Conservation (phyloP, 2,113 vertebrate genomes). For the Choloepus hoffmanni region DNA sequence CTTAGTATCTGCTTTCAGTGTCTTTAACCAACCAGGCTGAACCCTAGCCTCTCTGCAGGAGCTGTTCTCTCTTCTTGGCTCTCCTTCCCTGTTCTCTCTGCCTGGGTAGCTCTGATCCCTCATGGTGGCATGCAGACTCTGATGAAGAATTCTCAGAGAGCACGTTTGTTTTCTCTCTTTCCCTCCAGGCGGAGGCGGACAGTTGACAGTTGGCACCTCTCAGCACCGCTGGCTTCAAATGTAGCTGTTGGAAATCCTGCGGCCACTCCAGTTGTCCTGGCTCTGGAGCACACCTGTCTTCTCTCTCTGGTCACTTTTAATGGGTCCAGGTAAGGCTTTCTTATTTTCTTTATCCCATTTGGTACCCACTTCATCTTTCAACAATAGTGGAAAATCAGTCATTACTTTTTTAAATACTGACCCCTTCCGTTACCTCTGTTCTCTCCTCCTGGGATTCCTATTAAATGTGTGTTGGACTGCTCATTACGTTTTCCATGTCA, state of each 20-base stretch:
- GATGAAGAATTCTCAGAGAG: no score
- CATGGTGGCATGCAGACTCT: not conserved
- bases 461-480: not conserved
- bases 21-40: rapidly evolving
- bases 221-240: no score
- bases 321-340: not conserved
- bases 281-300: not conserved
- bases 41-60: rapidly evolving
- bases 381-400: not conserved
- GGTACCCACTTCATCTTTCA: not conserved
- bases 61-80: no score
- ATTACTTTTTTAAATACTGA: not conserved
- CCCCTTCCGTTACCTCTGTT: not conserved
- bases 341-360: not conserved
- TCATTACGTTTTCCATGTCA: rapidly evolving
- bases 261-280: rapidly evolving
- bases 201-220: rapidly evolving
- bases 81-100: no score
- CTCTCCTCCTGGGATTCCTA: not conserved
- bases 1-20: rapidly evolving
- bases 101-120: not conserved
- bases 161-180: no score
- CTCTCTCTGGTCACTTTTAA: not conserved
- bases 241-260: no score
- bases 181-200: not conserved